Evolutionary conservation across 1,140 invertebrate genomes (phyloP), one percentile per base, ranked within the genome.

Genomic region (Zaprionus tsacasi): DNA sequence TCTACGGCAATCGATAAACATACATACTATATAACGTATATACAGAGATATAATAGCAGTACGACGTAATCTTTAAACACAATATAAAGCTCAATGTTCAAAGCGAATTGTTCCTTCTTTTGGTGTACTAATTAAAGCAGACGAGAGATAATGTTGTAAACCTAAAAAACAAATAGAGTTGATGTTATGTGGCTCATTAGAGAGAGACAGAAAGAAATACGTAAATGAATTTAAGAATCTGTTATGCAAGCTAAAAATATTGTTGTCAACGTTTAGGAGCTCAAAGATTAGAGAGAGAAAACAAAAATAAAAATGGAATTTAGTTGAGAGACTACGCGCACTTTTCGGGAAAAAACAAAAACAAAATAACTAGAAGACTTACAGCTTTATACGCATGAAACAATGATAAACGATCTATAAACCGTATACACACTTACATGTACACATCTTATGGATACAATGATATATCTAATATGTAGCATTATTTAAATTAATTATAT

Each of bases 51-150:
- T 43, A 43, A 43, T 43, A 43, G 40, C 13, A 63, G 11, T 54
- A 69, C 30, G 80, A 76, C 70, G 67, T 80, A 79, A 48, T 65
- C 65, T 58, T 67, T 30, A 30, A 2, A 30, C 6, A 30, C 4
- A 30, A 71, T 50, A 68, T 73, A 79, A 83, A 89, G 85, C 85
- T 89, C 85, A 89, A 89, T 89, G 85, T 89, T 89, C 86, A 89
- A 89, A 89, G 86, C 81, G 71, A 85, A 79, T 89, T 89, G 85
- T 89, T 89, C 85, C 85, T 89, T 88, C 87, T 85, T 25, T 89
- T 65, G 78, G 79, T 89, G 78, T 80, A 78, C 45, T 21, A 25
- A 11, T 21, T 50, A 45, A 45, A 45, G 40, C 33, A 7, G 33
- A 35, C 27, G 27, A 30, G 27, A 30, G 27, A 30, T 3, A 30